Base-by-base conservation (phyloP, 2,888 invertebrate genomes). In the Dexiosoma caninum region DNA sequence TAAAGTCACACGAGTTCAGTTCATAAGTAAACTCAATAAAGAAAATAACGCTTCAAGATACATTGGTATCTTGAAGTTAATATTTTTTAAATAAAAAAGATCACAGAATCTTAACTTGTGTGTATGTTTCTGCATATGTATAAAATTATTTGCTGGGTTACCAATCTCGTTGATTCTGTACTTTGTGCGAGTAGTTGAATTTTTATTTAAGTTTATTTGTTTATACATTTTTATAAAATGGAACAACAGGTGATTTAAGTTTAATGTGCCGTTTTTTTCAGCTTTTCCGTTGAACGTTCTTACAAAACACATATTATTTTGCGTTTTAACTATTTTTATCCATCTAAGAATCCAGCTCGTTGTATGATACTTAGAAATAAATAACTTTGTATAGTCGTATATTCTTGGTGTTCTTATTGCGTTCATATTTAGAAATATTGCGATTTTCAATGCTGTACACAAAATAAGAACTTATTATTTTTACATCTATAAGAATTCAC, bases 221-320 rank as follows among this genome's bases (percentile, higher is more conserved):
- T 37, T 37, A n/a, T 30, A 6, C 27, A 37, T 49, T 62, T 9
- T 55, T 62, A 37, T 62, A 40, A 77, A 77, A 72, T 77, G 51
- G 76, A 72, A 77, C 72, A 77, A 62, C 76, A 81, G 81, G 81
- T 81, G 76, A 81, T 81, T 77, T 81, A 69, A 81, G 81, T 81
- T 70, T 69, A 81, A 67, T 77, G 67, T 77, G 67, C 81, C 72
- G 71, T 64, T 51, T 21, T 46, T 70, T 60, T 23, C 46, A 19
- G n/a, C n/a, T n/a, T n/a, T n/a, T n/a, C n/a, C n/a, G n/a, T n/a
- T n/a, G n/a, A n/a, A n/a, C 8, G 14, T n/a, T 27, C 12, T n/a
- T 53, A 30, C n/a, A 19, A 23, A 9, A 2, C 6, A 57, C 23
- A 9, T 16, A 30, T 27, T 23, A 23, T 23, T 16, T 6, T 37